Conservation (phyloP, 1,140 invertebrate species). For the Periplaneta americana region DNA sequence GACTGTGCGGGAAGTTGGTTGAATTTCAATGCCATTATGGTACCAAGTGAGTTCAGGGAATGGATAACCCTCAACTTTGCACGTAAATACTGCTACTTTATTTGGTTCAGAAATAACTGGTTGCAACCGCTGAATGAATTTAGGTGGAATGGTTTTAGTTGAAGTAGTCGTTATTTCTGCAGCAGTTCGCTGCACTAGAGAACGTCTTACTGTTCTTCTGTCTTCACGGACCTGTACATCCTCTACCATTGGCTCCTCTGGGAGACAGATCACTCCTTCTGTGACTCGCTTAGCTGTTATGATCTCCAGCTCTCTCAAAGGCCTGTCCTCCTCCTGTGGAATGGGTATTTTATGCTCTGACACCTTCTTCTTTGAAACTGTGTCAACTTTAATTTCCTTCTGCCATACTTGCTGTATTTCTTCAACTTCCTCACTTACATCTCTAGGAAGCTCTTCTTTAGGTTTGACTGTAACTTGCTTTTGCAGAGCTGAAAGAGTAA, state of each 20-base stretch:
- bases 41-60: conserved; percentile 71
- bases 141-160: conserved; percentile 44
- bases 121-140: conserved; percentile 62
- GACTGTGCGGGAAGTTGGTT: conserved; percentile 52
- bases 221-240: conserved; percentile 20
- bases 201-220: conserved; percentile 1
- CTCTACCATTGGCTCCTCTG: conserved; percentile 35
- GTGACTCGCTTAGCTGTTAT: conserved; percentile 38
- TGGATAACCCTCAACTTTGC: conserved; percentile 61
- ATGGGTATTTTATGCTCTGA: background rate
- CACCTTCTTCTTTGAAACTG: conserved; percentile 41
- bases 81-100: conserved; percentile 55
- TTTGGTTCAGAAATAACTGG: conserved; percentile 56
- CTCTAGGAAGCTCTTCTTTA: conserved; percentile 2
- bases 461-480: background rate
- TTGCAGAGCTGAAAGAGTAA: background rate
- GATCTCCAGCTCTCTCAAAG: conserved; percentile 46
- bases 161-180: background rate
- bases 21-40: conserved; percentile 63
- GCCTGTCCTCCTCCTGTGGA: background rate
- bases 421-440: conserved; percentile 33
- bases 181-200: conserved; percentile 7
- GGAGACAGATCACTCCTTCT: conserved; percentile 40
- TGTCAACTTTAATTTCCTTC: conserved; percentile 44
- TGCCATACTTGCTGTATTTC: conserved; percentile 32